phyloP scores from a whole-genome alignment of 1,140 invertebrate genomes.

The Pseudachorutes palmiensis region DNA sequence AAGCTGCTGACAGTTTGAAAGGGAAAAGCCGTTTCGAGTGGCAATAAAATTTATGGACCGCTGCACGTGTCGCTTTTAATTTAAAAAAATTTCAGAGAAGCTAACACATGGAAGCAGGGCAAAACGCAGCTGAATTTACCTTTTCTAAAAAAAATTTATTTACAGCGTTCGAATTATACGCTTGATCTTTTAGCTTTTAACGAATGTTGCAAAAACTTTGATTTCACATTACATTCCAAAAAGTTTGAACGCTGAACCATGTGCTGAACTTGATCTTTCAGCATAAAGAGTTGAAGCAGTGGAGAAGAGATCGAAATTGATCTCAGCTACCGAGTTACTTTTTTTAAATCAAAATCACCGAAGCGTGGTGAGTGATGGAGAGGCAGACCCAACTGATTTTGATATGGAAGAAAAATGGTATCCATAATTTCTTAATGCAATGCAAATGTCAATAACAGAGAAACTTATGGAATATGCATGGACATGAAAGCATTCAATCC shows the following conservation, averaged over 20 bases:
- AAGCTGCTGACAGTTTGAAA: conserved; percentile 29
- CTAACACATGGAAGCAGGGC: not conserved
- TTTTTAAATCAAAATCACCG: too few relatives aligned
- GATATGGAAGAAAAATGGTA: not conserved
- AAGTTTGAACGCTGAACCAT: not conserved
- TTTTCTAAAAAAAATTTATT: not conserved
- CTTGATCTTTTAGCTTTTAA: not conserved
- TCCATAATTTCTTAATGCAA: not conserved
- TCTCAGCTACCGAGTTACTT: too few relatives aligned
- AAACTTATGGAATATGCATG: not conserved
- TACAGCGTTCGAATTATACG: not conserved
- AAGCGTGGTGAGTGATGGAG: not conserved
- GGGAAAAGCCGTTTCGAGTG: conserved; percentile 13
- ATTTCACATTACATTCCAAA: not conserved
- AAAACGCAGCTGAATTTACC: not conserved
- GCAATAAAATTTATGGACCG: conserved; percentile 31
- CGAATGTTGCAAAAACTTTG: not conserved
- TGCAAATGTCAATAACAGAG: conserved; percentile 8
- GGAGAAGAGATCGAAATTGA: too few relatives aligned
- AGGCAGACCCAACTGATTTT: not conserved
- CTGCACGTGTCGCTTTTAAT: conserved; percentile 35
- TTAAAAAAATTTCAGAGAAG: conserved; percentile 21
- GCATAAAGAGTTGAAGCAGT: too few relatives aligned
- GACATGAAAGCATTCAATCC: not conserved
- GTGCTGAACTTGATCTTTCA: not conserved